Percentiles rank a stretch among this genome's conserved stretches.
phyloP scores from a whole-genome alignment of 2,797 vertebrate species.

The Coccyzus lansbergi region DNA sequence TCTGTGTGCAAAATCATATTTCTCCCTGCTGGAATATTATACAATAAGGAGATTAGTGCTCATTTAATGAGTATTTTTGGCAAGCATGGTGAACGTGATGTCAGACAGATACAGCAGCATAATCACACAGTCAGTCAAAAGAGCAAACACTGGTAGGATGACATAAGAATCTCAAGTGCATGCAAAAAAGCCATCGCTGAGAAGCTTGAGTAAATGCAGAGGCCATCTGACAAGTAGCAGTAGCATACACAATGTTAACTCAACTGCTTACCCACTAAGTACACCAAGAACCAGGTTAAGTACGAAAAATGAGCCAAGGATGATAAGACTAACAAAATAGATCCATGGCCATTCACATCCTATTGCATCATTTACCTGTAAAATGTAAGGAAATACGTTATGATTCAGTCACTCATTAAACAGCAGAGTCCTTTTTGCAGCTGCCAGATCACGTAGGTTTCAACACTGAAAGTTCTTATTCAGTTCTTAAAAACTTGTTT shows the following conservation, averaged over 20 bases:
- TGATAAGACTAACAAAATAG: conserved; percentile 99
- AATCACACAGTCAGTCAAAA: conserved; percentile 71
- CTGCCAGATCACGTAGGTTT: conserved; percentile 74
- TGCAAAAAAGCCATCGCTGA: conserved; percentile 77
- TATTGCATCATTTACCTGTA: conserved; percentile 96
- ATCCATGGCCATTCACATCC: conserved; percentile 95
- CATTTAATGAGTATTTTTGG: conserved; percentile 36
- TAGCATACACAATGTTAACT: conserved; percentile 74
- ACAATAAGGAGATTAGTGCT: conserved; percentile 37
- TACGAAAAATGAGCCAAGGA: conserved; percentile 99
- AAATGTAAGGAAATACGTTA: conserved; percentile 83
- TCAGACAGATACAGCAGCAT: conserved; percentile 76
- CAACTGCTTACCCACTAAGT: conserved; percentile 96
- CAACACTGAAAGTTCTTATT: neutral
- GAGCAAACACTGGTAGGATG: conserved; percentile 71
- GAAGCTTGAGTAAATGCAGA: conserved; percentile 67
- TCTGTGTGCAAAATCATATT: neutral
- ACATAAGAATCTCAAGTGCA: conserved; percentile 73
- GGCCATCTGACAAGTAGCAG: conserved; percentile 72
- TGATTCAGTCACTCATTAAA: conserved; percentile 75
- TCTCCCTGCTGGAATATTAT: neutral
- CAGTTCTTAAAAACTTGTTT: neutral
- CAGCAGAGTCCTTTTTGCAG: conserved; percentile 80
- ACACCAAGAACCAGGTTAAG: conserved; percentile 99
- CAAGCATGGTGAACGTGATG: conserved; percentile 72